Conservation (phyloP, 2,797 vertebrate genomes). For the Aythya fuligula region DNA sequence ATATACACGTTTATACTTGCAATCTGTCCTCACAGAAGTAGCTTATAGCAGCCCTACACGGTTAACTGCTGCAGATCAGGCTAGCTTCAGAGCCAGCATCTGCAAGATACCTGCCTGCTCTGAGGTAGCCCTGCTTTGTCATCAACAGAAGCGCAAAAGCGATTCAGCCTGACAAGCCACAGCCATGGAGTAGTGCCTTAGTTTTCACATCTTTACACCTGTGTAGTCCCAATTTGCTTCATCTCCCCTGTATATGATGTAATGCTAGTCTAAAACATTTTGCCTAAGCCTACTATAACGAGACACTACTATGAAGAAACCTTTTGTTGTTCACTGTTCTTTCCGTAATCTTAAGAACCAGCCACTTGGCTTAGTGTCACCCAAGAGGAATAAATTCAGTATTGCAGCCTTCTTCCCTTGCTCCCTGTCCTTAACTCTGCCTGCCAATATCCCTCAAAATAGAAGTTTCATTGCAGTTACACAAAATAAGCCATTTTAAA, state of each 20-base stretch:
- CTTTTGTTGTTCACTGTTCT: not conserved
- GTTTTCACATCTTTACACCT: not conserved
- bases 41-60: not conserved
- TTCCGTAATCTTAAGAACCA: not conserved
- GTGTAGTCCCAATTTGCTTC: not conserved
- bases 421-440: not conserved
- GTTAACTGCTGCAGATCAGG: not conserved
- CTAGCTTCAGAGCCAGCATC: not conserved
- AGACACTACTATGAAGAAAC: not conserved
- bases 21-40: not conserved
- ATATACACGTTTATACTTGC: fast-evolving
- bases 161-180: not conserved
- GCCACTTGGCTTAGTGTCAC: not conserved
- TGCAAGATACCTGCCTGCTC: not conserved
- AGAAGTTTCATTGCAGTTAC: not conserved
- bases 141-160: not conserved
- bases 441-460: not conserved
- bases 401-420: not conserved
- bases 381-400: not conserved
- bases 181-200: not conserved
- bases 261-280: not conserved
- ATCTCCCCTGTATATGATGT: not conserved
- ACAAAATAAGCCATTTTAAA: constrained; percentile 24
- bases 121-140: not conserved
- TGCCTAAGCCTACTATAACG: not conserved